Conservation (phyloP, 2,888 invertebrate genomes). For the Eristalis arbustorum region DNA sequence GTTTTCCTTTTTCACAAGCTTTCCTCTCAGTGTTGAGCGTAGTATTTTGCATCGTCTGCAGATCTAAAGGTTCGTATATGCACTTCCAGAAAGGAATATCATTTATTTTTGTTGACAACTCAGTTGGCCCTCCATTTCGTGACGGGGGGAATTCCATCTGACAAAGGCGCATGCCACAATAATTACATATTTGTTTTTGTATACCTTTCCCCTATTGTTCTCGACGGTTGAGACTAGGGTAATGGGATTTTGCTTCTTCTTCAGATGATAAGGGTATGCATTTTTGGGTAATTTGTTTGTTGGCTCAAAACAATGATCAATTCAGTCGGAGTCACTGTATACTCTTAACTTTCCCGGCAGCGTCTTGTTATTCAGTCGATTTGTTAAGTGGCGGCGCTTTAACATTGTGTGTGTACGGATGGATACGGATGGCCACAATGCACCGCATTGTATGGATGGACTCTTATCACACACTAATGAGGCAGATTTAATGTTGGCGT, state of each 20-base stretch:
- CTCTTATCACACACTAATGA: background rate
- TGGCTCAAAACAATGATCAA: background rate
- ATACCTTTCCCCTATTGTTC: background rate
- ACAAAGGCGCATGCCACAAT: constrained; percentile 62
- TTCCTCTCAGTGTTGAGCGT: constrained; percentile 12
- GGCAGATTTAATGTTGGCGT: background rate
- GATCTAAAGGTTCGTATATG: constrained; percentile 45
- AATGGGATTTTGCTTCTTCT: constrained; percentile 22
- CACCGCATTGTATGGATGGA: background rate
- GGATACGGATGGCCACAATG: background rate
- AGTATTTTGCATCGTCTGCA: constrained; percentile 8
- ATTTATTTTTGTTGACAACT: constrained; percentile 27
- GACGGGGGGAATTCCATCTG: background rate
- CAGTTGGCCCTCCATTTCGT: constrained; percentile 17
- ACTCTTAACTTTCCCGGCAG: background rate
- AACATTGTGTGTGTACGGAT: background rate
- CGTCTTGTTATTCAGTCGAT: background rate
- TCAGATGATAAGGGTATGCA: constrained; percentile 6
- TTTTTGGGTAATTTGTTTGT: background rate
- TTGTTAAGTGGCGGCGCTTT: background rate
- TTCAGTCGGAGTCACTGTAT: background rate
- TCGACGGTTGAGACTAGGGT: constrained; percentile 14
- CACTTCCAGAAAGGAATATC: background rate
- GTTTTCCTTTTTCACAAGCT: constrained; percentile 29
- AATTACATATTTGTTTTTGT: constrained; percentile 12